phyloP scores from a whole-genome alignment of 2,113 vertebrate genomes.

The Oophaga pumilio region DNA sequence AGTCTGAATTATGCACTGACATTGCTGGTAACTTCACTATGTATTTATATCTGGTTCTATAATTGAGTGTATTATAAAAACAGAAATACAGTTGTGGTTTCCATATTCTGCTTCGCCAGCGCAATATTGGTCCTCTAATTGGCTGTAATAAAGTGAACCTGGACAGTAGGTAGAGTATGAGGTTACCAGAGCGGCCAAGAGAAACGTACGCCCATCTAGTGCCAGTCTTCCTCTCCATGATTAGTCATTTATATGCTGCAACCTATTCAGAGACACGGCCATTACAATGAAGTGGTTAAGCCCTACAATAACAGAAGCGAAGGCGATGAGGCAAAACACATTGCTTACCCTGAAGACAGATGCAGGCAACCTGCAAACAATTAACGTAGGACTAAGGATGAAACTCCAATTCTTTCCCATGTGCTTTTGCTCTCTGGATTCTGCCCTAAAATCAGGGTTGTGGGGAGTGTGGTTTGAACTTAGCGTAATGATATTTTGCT shows the following conservation, averaged over 20 bases:
- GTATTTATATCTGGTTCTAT: neutral
- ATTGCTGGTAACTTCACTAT: neutral
- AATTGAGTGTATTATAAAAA: neutral
- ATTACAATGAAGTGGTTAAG: slow-evolving; percentile 40
- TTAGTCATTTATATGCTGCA: neutral
- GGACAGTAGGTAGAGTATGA: neutral
- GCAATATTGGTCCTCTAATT: neutral
- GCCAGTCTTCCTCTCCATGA: neutral
- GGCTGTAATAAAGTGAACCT: neutral
- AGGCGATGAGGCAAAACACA: slow-evolving; percentile 50
- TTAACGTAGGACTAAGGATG: slow-evolving; percentile 40
- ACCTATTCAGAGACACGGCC: neutral
- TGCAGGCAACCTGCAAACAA: slow-evolving; percentile 50
- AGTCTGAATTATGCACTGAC: neutral
- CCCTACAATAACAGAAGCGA: neutral
- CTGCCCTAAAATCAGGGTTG: slow-evolving; percentile 14
- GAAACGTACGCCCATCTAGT: neutral
- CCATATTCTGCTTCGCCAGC: neutral
- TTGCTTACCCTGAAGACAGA: slow-evolving; percentile 44
- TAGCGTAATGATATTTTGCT: slow-evolving; percentile 12
- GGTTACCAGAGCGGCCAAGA: neutral
- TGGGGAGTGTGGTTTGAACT: slow-evolving; percentile 35
- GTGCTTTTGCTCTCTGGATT: slow-evolving; percentile 44
- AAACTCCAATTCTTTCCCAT: slow-evolving; percentile 27
- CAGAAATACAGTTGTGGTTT: neutral